Evolutionary conservation across 2,797 vertebrate species (phyloP).

Genomic region (Harpagifer antarcticus): DNA sequence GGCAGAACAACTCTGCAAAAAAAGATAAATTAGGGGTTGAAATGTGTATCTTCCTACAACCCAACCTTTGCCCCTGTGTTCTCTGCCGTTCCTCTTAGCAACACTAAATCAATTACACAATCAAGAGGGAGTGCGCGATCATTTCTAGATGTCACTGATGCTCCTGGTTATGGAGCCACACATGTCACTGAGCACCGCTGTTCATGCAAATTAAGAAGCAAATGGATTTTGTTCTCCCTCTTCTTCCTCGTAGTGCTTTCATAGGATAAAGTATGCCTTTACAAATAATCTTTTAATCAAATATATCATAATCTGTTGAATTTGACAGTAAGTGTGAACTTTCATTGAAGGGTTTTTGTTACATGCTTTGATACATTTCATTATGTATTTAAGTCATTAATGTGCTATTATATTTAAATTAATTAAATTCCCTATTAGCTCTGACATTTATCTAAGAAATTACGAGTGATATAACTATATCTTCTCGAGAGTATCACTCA

Average conservation of each 20-base stretch:
- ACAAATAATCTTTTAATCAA: neutral
- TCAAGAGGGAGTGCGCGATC: slow-evolving; percentile 39
- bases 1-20: neutral
- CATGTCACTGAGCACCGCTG: slow-evolving; percentile 14
- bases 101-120: slow-evolving; percentile 29
- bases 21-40: neutral
- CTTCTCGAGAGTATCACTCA: slow-evolving; percentile 45
- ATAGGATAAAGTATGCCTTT: neutral
- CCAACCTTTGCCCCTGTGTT: neutral
- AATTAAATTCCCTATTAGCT: slow-evolving; percentile 43
- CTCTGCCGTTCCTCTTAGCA: neutral
- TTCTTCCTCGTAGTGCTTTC: neutral
- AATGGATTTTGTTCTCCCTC: neutral
- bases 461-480: slow-evolving; percentile 35
- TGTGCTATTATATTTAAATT: slow-evolving; percentile 25
- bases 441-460: slow-evolving; percentile 63
- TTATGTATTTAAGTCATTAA: slow-evolving; percentile 35
- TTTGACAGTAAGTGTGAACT: slow-evolving; percentile 7
- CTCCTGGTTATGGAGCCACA: neutral
- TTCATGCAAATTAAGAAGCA: neutral
- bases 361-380: slow-evolving; percentile 15
- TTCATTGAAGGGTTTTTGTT: slow-evolving; percentile 12
- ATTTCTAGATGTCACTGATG: slow-evolving; percentile 23
- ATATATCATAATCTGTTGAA: neutral
- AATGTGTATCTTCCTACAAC: neutral